Base-by-base conservation (phyloP, 2,888 invertebrate genomes). In the Branchipolynoe longqiensis region DNA sequence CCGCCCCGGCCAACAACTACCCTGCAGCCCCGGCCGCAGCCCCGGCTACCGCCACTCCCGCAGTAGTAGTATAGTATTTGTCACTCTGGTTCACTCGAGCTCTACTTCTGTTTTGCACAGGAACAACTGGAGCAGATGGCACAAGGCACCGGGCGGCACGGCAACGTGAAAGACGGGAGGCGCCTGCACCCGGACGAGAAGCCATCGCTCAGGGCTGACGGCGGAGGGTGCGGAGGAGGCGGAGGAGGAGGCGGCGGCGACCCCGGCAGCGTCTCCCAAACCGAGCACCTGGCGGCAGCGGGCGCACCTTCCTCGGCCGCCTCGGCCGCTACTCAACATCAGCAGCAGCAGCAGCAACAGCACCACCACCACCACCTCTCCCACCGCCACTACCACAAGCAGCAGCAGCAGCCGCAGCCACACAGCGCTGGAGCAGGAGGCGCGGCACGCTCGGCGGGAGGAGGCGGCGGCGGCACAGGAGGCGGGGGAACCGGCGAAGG, bases 101-200 rank as follows among this genome's bases (percentile, higher is more conserved):
- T 3, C 25, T 18, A n/a, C 28, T 74, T 41, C 12, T 69, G 69
- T n/a, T 54, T 84, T 84, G 28, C 33, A 41, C 78, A 84, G 84
- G 84, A 84, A 28, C 84, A 84, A 40, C 59, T 84, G 31, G 84
- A 84, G 84, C 84, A 84, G 78, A 84, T 84, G 84, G 84, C 84
- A 54, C 78, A 74, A n/a, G 84, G 84, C 36, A 78, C 56, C 74
- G 78, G 78, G 14, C 73, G 78, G 56, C 74, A 69, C 3, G 56
- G 74, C 36, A 40, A 3, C 33, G 36, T 6, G 58, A 69, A 48
- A 38, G 58, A 73, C n/a, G 41, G 64, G 4, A 82, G 31, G 58
- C 58, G 78, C 18, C 78, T 78, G 78, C 78, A 78, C 48, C n/a
- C 41, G 38, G 82, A 82, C 82, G 82, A 82, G 33, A 56, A 56